Evolutionary conservation across 1,140 invertebrate species (phyloP), one percentile per base, ranked within the genome.

Genomic region (Cyclina sinensis): DNA sequence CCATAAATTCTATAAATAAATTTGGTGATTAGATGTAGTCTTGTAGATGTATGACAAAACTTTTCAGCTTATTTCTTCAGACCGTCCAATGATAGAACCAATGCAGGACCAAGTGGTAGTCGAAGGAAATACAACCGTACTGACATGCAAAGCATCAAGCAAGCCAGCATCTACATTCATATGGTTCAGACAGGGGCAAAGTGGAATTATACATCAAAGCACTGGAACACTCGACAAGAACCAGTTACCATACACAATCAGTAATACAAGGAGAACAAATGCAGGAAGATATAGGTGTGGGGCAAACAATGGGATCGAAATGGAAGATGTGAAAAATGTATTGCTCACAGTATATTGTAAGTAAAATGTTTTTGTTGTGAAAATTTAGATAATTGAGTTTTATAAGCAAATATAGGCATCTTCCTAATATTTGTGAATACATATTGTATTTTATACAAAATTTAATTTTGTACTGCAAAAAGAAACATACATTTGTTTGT

Each of bases 101-200:
- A 57, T 57, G 51, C 21, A 14, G n/a, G 51, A 57, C 3, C 14
- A 21, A 21, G n/a, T 57, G 4, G 5, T 18, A 21, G 51, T 57
- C 3, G 51, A 57, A 57, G 51, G 51, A 57, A 57, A 57, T 18
- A 57, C 16, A 14, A 57, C 7, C n/a, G 18, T 14, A 21, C 51
- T 70, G 4, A 35, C 27, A 32, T 70, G 65, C 32, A n/a, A 5
- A 30, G 65, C 37, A 7, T 32, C 30, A 5, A 70, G 65, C 32
- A 70, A 70, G 32, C 65, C 65, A 70, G 30, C 24, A 16, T 70
- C 65, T 16, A 70, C 65, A 70, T 35, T 70, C 65, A 9, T 14
- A 39, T 70, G 65, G 65, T 35, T 14, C 65, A 70, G 27, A 39
- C 4, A 35, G 16, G 65, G 37, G 16, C 65, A 39, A 11, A 21